Evolutionary conservation across 2,113 vertebrate species (phyloP).

Genomic region (Cephalopterus ornatus): DNA sequence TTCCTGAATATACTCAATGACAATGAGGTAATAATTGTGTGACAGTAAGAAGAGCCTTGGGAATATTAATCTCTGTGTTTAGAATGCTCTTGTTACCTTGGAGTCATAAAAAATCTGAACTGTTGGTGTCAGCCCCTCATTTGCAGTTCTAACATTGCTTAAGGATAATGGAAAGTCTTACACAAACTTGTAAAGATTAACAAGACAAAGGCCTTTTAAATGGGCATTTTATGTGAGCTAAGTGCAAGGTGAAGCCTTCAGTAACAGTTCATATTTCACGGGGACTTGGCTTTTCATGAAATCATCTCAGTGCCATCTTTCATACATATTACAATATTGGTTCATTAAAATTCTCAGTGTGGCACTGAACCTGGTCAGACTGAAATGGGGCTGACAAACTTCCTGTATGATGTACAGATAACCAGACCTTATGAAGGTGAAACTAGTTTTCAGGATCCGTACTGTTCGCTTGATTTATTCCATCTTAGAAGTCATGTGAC

Average conservation of each 20-base stretch:
- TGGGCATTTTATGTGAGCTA: slow-evolving; percentile 59
- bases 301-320: slow-evolving; percentile 75
- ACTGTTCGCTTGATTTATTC: slow-evolving; percentile 81
- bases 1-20: background rate
- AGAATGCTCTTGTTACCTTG: background rate
- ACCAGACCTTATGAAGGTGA: slow-evolving; percentile 80
- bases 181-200: slow-evolving; percentile 61
- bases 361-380: slow-evolving; percentile 68
- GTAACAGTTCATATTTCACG: slow-evolving; percentile 74
- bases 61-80: slow-evolving; percentile 16
- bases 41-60: background rate
- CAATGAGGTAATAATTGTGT: background rate
- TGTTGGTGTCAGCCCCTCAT: background rate
- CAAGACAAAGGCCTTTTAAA: slow-evolving; percentile 66
- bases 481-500: slow-evolving; percentile 76
- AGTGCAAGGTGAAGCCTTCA: slow-evolving; percentile 35
- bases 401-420: slow-evolving; percentile 75
- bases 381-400: slow-evolving; percentile 74
- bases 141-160: slow-evolving; percentile 53
- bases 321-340: slow-evolving; percentile 70
- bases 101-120: slow-evolving; percentile 21
- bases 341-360: slow-evolving; percentile 78
- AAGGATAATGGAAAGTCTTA: slow-evolving; percentile 54
- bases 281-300: slow-evolving; percentile 66
- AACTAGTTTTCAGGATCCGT: slow-evolving; percentile 81